phyloP scores from a whole-genome alignment of 1,140 invertebrate species.

The Drosophila arizonae region DNA sequence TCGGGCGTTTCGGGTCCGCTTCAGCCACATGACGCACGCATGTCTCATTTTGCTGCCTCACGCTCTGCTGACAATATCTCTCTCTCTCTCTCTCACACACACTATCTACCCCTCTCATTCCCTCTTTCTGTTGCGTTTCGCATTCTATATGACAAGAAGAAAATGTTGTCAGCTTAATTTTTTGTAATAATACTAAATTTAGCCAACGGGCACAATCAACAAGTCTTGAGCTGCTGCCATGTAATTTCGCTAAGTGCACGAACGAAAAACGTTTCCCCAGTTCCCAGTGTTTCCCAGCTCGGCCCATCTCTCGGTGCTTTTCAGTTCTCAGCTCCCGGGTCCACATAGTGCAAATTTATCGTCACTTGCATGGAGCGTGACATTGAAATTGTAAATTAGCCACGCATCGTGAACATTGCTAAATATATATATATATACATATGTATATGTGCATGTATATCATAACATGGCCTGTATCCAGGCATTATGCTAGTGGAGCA shows the following conservation, averaged over 20 bases:
- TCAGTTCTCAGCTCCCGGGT: slow-evolving; percentile 8
- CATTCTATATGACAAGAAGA: slow-evolving; percentile 51
- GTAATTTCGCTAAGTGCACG: slow-evolving; percentile 75
- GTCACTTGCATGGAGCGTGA: slow-evolving; percentile 78
- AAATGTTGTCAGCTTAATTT: slow-evolving; percentile 79
- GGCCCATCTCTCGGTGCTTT: not conserved
- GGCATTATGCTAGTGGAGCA: slow-evolving; percentile 19
- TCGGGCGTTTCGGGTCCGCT: slow-evolving; percentile 47
- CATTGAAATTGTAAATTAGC: slow-evolving; percentile 82
- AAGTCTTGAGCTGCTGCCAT: slow-evolving; percentile 64
- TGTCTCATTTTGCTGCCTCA: slow-evolving; percentile 36
- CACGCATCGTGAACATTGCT: slow-evolving; percentile 42
- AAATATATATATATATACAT: not conserved
- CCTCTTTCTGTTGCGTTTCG: slow-evolving; percentile 16
- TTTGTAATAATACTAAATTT: slow-evolving; percentile 78
- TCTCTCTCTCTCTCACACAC: slow-evolving; percentile 6
- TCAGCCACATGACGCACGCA: slow-evolving; percentile 72
- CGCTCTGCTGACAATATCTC: not conserved
- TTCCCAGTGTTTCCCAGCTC: slow-evolving; percentile 6
- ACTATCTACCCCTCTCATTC: not conserved
- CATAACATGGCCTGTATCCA: slow-evolving; percentile 11
- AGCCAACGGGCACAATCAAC: slow-evolving; percentile 68
- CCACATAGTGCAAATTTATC: slow-evolving; percentile 77
- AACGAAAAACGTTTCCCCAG: slow-evolving; percentile 22
- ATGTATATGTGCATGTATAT: slow-evolving; percentile 7